These are phyloP conservation scores for Rafetus swinhoei DNA, from an alignment of 2,113 vertebrate genomes.

Conservation along the genomic window DNA sequence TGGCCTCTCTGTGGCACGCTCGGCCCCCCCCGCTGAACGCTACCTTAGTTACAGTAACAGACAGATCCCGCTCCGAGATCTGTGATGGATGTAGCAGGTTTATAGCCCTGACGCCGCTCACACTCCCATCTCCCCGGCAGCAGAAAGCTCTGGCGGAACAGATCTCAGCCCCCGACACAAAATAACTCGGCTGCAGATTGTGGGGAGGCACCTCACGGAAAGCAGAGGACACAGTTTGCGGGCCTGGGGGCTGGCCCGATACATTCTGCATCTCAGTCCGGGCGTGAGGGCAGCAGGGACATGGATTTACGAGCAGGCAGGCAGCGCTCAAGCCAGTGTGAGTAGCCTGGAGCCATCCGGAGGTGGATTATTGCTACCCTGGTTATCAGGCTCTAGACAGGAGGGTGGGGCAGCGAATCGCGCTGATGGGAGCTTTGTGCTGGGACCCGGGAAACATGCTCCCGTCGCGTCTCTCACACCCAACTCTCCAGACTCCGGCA, in stretches of 20 bases:
- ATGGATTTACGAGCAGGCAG: conserved; percentile 68
- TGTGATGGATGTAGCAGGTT: conserved; percentile 60
- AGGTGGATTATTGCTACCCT: conserved; percentile 59
- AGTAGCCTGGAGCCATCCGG: conserved; percentile 65
- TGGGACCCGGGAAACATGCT: conserved; percentile 17
- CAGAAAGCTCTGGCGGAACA: conserved; percentile 10
- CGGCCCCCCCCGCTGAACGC: conserved; percentile 8
- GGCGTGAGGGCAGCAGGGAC: conserved; percentile 48
- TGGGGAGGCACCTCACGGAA: not conserved
- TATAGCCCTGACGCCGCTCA: conserved; percentile 37
- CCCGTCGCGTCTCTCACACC: not conserved
- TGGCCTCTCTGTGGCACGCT: not conserved
- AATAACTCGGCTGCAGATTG: conserved; percentile 54
- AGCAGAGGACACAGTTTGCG: not conserved
- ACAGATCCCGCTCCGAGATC: conserved; percentile 25
- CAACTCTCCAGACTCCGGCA: accelerated
- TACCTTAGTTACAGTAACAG: conserved; percentile 58
- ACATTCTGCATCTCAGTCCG: conserved; percentile 56
- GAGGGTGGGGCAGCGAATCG: not conserved
- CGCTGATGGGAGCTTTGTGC: not conserved
- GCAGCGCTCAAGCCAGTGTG: conserved; percentile 58
- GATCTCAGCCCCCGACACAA: conserved; percentile 47
- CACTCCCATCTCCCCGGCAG: conserved; percentile 41
- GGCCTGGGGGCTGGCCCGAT: conserved; percentile 46
- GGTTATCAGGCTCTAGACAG: conserved; percentile 49